Conservation (phyloP, 2,797 vertebrate genomes). For the Melanotaenia nigrans region DNA sequence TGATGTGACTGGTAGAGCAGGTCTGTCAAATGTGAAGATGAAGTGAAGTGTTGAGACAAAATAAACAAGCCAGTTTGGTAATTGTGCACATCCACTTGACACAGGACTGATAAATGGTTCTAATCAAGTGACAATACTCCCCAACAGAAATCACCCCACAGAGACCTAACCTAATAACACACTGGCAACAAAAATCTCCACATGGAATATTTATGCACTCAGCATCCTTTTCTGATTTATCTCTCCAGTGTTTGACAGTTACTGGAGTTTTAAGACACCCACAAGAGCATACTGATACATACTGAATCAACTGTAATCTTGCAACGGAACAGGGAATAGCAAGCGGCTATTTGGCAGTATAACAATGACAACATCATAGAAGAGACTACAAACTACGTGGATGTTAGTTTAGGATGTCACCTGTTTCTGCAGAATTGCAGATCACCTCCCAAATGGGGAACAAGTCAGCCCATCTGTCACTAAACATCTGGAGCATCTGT, state of each 20-base stretch:
- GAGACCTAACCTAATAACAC: constrained; percentile 71
- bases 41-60: constrained; percentile 75
- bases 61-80: constrained; percentile 63
- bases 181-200: constrained; percentile 68
- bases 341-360: not conserved
- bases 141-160: constrained; percentile 62
- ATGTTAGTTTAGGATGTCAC: constrained; percentile 17
- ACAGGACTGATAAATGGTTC: constrained; percentile 78
- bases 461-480: constrained; percentile 53
- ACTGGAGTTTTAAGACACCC: constrained; percentile 17
- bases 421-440: constrained; percentile 16
- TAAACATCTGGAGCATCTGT: constrained; percentile 58
- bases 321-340: not conserved
- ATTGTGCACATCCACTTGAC: constrained; percentile 59
- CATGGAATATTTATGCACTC: constrained; percentile 68
- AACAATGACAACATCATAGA: not conserved
- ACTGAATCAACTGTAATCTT: constrained; percentile 5
- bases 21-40: constrained; percentile 68
- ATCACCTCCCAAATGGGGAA: constrained; percentile 45
- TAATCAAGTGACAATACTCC: constrained; percentile 77
- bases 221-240: constrained; percentile 18
- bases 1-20: constrained; percentile 41
- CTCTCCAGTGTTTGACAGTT: constrained; percentile 27
- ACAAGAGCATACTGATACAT: not conserved
- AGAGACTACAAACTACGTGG: not conserved